These are phyloP conservation scores for Troides helena DNA, from an alignment of 2,888 invertebrate species.

Conservation along the genomic window DNA sequence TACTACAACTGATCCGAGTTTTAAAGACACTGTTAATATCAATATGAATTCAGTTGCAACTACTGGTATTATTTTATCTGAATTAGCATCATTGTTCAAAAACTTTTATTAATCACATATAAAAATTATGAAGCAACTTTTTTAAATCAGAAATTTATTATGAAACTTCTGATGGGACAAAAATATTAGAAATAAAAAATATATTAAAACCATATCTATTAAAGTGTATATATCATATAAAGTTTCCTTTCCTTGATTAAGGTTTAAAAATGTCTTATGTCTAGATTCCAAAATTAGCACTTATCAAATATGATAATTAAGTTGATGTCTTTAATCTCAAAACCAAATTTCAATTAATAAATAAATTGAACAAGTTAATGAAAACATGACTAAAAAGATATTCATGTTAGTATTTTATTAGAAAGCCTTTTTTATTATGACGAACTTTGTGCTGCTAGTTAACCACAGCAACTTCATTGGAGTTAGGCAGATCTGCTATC, in stretches of 20 bases:
- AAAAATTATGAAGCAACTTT: not conserved
- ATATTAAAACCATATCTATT: too few species aligned
- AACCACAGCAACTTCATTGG: too few species aligned
- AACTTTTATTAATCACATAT: constrained; percentile 52
- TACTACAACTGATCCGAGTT: constrained; percentile 41
- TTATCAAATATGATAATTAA: not conserved
- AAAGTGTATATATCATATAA: too few species aligned
- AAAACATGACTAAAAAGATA: too few species aligned
- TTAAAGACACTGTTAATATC: constrained; percentile 41
- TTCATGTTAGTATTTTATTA: too few species aligned
- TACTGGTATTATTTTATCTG: constrained; percentile 53
- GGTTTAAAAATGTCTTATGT: not conserved
- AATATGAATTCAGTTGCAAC: constrained; percentile 49
- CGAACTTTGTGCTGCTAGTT: too few species aligned
- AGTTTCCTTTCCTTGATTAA: not conserved
- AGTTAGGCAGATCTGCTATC: too few species aligned
- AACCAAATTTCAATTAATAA: not conserved
- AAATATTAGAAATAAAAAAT: too few species aligned
- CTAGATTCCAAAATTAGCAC: not conserved
- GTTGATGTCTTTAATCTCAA: not conserved
- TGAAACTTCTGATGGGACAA: too few species aligned
- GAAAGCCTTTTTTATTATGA: too few species aligned
- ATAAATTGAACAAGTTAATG: too few species aligned
- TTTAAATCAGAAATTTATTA: too few species aligned
- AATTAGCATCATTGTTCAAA: constrained; percentile 60